Evolutionary conservation across 2,113 vertebrate genomes (phyloP).

Genomic region (Cyanoderma ruficeps): DNA sequence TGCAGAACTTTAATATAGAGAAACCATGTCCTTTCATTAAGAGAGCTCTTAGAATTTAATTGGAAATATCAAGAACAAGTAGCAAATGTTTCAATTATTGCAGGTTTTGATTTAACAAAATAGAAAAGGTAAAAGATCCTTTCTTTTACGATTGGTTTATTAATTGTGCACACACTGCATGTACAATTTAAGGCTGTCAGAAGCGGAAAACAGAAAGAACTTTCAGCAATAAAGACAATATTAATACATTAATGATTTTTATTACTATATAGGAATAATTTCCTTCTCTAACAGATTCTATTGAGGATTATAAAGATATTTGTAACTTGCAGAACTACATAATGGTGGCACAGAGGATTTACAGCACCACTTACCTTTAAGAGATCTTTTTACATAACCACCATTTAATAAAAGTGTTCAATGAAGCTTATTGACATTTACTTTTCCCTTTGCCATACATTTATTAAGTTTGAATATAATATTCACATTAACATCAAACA

Average conservation of each 20-base stretch:
- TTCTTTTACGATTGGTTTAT: background rate
- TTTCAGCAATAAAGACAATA: background rate
- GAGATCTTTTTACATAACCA: constrained; percentile 58
- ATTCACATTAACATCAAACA: constrained; percentile 77
- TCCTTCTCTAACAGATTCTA: background rate
- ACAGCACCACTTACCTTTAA: constrained; percentile 54
- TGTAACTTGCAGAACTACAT: background rate
- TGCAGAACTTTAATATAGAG: background rate
- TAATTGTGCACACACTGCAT: background rate
- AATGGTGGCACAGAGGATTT: constrained; percentile 61
- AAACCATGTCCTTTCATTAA: background rate
- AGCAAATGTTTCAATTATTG: background rate
- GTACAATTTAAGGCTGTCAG: background rate
- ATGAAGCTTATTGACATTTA: constrained; percentile 72
- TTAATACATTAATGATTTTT: background rate
- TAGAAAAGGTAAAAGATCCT: background rate
- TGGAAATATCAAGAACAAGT: background rate
- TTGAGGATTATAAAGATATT: constrained; percentile 16
- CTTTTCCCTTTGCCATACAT: constrained; percentile 63
- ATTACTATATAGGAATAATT: background rate
- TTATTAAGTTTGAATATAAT: constrained; percentile 70
- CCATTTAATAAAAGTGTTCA: constrained; percentile 72
- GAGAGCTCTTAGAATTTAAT: background rate
- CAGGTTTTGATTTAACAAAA: background rate
- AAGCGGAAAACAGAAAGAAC: background rate